A percentile compares a stretch with the other conserved stretches of the same genome.
Evolutionary conservation across 2,888 invertebrate species (phyloP).

Genomic region (Teleogryllus oceanicus): DNA sequence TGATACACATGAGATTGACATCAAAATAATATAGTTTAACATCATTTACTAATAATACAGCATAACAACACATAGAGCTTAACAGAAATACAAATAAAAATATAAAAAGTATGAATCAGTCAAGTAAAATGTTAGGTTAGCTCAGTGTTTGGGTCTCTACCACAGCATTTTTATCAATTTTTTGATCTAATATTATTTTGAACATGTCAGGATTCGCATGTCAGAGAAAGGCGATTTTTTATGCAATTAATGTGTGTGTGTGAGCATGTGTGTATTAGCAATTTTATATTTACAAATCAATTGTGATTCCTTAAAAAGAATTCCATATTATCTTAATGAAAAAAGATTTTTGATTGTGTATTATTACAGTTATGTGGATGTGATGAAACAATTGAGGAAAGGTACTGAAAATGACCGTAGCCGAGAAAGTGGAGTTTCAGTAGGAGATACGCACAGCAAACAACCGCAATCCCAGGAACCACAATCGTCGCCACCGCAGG

Average conservation of each 20-base stretch:
- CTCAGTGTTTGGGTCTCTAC: no score
- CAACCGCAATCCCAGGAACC: not conserved
- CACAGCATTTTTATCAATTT: no score
- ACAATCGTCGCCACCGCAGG: not conserved
- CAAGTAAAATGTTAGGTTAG: no score
- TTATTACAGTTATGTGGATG: constrained; percentile 63
- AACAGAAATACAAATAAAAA: constrained; percentile 4
- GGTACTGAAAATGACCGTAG: constrained; percentile 41
- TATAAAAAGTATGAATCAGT: not conserved
- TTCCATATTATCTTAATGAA: not conserved
- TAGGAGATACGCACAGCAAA: constrained; percentile 21
- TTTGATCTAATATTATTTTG: no score
- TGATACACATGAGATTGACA: no score
- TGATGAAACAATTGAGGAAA: constrained; percentile 58
- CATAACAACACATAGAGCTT: not conserved
- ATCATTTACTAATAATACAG: no score
- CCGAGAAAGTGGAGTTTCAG: constrained; percentile 22
- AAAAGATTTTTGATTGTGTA: not conserved
- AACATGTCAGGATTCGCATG: no score
- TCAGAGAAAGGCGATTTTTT: no score
- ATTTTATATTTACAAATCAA: not conserved
- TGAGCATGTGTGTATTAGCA: no score
- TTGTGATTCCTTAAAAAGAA: not conserved
- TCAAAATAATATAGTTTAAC: no score
- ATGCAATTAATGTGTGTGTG: no score